These are phyloP conservation scores for mouse (Mus musculus) DNA, from an alignment of 2,113 vertebrate species.

Conservation along the genomic window DNA sequence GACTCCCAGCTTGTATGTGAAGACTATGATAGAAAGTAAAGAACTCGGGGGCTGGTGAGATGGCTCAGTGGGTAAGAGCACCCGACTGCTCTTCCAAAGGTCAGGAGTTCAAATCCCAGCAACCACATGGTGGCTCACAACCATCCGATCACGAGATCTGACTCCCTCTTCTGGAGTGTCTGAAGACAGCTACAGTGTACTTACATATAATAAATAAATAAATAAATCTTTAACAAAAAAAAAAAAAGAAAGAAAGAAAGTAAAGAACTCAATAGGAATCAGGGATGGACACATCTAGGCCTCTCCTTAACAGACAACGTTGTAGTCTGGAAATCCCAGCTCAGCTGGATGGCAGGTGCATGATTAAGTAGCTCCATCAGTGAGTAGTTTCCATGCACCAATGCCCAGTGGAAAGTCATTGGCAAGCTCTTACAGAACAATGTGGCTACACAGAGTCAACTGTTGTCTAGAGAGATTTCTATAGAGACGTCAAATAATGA, in stretches of 20 bases:
- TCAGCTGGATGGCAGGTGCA: background rate
- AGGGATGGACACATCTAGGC: background rate
- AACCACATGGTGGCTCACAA: too few relatives aligned
- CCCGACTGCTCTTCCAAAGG: too few relatives aligned
- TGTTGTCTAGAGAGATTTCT: constrained; percentile 10
- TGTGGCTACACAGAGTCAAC: background rate
- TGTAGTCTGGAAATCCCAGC: constrained; percentile 22
- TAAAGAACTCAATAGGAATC: background rate
- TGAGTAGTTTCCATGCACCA: background rate
- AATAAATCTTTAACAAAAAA: too few relatives aligned
- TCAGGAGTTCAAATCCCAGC: too few relatives aligned
- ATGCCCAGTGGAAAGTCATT: background rate
- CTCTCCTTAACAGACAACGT: background rate
- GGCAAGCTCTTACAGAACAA: constrained; percentile 8
- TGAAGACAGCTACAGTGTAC: too few relatives aligned
- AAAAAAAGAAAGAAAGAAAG: background rate
- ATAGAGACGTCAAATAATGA: background rate
- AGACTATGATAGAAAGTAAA: background rate
- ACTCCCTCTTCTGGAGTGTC: too few relatives aligned
- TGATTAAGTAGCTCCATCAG: background rate
- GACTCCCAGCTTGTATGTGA: background rate
- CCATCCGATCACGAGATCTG: too few relatives aligned
- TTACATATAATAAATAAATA: too few relatives aligned
- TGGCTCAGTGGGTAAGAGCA: too few relatives aligned
- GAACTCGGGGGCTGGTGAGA: too few relatives aligned